These are phyloP conservation scores for Liparis tanakae DNA, from an alignment of 2,797 vertebrate genomes.

Conservation along the genomic window DNA sequence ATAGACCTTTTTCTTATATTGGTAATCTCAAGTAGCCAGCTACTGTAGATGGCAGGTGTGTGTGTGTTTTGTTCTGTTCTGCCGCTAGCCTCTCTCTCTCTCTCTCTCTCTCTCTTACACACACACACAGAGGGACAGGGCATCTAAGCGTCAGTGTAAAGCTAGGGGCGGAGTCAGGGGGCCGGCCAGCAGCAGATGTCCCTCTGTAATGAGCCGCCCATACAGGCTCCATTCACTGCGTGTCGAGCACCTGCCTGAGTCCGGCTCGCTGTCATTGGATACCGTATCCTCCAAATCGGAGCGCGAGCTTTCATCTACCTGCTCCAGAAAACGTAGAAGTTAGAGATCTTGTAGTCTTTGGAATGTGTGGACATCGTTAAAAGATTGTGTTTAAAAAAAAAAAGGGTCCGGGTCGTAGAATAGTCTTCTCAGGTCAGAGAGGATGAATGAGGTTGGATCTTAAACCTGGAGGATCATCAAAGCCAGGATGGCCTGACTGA, in stretches of 20 bases:
- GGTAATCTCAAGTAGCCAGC: slow-evolving; percentile 25
- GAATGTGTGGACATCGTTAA: not conserved
- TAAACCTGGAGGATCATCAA: not conserved
- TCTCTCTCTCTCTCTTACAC: slow-evolving; percentile 35
- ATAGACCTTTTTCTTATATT: slow-evolving; percentile 18
- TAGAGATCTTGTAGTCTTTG: not conserved
- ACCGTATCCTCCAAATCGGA: slow-evolving; percentile 71
- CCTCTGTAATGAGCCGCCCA: slow-evolving; percentile 74
- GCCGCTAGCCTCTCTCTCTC: slow-evolving; percentile 36
- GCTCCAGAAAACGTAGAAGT: slow-evolving; percentile 4
- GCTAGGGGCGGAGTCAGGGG: slow-evolving; percentile 62
- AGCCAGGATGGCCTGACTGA: slow-evolving; percentile 3
- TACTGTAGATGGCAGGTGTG: slow-evolving; percentile 53
- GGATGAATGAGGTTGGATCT: not conserved
- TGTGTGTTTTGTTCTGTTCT: slow-evolving; percentile 62
- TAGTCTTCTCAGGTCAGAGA: slow-evolving; percentile 3
- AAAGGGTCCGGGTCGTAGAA: not conserved
- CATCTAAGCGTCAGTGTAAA: slow-evolving; percentile 75
- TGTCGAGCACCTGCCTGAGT: slow-evolving; percentile 77
- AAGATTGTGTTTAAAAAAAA: not conserved
- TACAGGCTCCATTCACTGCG: slow-evolving; percentile 71
- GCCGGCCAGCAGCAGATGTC: slow-evolving; percentile 83
- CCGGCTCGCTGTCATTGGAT: slow-evolving; percentile 76
- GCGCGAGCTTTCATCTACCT: slow-evolving; percentile 58
- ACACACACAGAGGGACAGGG: slow-evolving; percentile 63